Base-by-base conservation (phyloP, 2,888 invertebrate species). In the Chloroclysta siterata region DNA sequence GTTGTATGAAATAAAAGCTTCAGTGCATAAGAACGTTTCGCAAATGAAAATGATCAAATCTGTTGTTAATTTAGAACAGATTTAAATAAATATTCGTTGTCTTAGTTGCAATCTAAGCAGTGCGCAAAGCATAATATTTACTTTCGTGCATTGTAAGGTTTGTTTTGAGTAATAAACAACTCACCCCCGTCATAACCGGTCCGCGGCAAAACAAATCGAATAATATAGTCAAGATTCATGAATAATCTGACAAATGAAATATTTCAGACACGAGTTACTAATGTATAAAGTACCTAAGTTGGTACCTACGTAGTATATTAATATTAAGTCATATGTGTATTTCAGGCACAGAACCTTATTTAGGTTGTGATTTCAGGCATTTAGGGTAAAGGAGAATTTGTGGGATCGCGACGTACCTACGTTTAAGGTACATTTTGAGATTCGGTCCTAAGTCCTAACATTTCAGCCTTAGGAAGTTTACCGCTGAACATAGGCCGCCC, bases 171-270 rank as follows among this genome's bases (percentile, higher is more conserved):
- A 62, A 61, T 59, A 62, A 66, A 65, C 60, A 63, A 73, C 72
- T 71, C 60, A 74, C 75, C 51, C 76, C 51, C 77, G 77, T 78
- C 78, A 77, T 58, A 59, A 36, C 72, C 68, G 72, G 69, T 65
- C 66, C 70, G 71, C 58, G 48, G 70, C 41, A 67, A 71, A 76
- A 73, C 70, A 72, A 74, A 72, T 14, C 29, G 52, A 63, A 61
- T 53, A 50, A 56, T 61, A 22, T 53, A 53, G 56, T 61, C 52
- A 55, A n/a, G 53, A 10, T 46, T 7, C 29, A 28, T 53, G 36
- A 22, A 64, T 60, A 52, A 46, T 52, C 51, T 56, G 51, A 39
- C 22, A 29, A 39, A 29, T 56, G 4, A 47, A 6, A 47, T 56
- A 56, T 62, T 53, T 44, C 10, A 39, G 15, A 47, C 11, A 54